Conservation (phyloP, 2,113 vertebrate species). For the Canis aureus region DNA sequence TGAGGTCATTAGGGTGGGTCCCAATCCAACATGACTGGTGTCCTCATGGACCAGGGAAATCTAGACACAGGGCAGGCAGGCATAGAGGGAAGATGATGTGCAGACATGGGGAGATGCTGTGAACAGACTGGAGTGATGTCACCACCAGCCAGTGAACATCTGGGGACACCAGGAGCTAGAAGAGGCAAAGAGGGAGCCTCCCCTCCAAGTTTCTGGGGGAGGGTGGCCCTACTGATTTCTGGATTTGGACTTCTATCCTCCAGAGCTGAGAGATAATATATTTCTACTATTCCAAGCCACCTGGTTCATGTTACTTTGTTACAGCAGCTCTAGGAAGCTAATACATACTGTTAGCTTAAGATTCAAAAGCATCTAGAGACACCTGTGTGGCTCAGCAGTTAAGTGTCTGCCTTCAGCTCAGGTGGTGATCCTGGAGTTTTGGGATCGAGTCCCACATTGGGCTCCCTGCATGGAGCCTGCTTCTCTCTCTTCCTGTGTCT, state of each 20-base stretch:
- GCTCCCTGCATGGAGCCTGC: too few species aligned
- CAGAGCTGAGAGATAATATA: not conserved
- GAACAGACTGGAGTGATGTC: not conserved
- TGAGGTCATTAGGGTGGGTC: not conserved
- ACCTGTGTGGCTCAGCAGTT: too few species aligned
- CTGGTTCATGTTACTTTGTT: not conserved
- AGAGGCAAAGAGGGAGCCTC: not conserved
- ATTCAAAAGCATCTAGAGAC: not conserved
- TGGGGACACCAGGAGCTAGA: not conserved
- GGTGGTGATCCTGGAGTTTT: too few species aligned
- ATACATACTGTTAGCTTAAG: not conserved
- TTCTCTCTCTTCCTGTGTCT: too few species aligned
- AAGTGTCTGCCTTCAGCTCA: too few species aligned
- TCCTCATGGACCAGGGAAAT: not conserved
- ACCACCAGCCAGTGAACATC: not conserved
- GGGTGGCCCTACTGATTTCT: not conserved
- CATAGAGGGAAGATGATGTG: not conserved
- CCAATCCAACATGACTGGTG: not conserved
- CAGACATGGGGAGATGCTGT: not conserved
- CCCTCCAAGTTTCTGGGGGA: not conserved
- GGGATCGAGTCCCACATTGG: too few species aligned
- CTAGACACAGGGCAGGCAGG: not conserved
- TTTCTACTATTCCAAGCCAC: not conserved
- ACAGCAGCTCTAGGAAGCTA: not conserved
- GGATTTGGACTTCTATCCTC: not conserved